Conservation (phyloP, 2,888 invertebrate species). For the Frankliniella fusca region DNA sequence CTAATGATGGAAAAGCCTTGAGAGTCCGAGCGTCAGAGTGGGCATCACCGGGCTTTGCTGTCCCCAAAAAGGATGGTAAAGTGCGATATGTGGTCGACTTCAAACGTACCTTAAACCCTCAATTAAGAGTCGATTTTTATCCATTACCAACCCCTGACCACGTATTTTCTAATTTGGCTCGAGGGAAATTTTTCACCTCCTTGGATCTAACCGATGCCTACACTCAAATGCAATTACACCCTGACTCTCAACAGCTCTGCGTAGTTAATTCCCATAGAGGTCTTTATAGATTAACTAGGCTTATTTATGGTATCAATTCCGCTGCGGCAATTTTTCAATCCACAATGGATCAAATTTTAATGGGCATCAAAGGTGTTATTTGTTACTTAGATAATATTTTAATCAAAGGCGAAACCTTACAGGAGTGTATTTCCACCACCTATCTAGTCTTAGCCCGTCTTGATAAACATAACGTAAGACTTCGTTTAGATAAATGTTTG, state of each 20-base stretch:
- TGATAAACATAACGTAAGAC: slow-evolving; percentile 29
- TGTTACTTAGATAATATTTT: slow-evolving; percentile 27
- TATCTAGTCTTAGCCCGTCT: slow-evolving; percentile 11
- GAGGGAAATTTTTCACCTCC: slow-evolving; percentile 34
- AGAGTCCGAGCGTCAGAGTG: neutral
- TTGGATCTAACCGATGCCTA: slow-evolving; percentile 39
- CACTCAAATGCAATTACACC: slow-evolving; percentile 36
- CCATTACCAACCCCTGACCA: no score
- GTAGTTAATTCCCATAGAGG: slow-evolving; percentile 28
- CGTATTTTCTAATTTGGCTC: no score
- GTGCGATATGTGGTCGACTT: no score
- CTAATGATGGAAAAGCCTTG: neutral
- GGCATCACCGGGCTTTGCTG: no score
- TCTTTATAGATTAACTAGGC: neutral
- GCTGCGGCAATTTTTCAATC: slow-evolving; percentile 27
- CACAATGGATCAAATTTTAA: slow-evolving; percentile 20
- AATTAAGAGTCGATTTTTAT: no score
- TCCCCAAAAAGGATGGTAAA: no score
- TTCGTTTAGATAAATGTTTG: neutral
- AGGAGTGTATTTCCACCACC: slow-evolving; percentile 28
- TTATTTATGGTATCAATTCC: slow-evolving; percentile 3
- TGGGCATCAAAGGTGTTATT: slow-evolving; percentile 3
- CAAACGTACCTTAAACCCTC: no score
- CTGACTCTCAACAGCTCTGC: slow-evolving; percentile 37
- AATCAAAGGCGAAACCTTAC: slow-evolving; percentile 29